Conservation (phyloP, 2,113 vertebrate genomes). For the Grallaria varia region DNA sequence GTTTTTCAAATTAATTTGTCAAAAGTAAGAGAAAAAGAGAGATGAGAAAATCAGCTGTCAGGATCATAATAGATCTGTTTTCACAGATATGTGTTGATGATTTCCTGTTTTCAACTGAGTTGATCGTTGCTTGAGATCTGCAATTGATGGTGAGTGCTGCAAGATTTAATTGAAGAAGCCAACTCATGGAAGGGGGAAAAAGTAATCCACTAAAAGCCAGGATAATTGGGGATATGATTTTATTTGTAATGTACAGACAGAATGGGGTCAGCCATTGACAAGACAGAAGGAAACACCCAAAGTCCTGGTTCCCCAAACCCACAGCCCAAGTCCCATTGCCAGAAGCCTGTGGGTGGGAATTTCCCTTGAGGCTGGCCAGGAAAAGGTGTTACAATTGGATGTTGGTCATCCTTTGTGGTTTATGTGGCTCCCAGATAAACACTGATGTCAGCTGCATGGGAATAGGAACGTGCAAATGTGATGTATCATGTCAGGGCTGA, state of each 20-base stretch:
- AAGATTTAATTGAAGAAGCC: not conserved
- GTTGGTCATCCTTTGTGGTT: not conserved
- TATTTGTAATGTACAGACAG: not conserved
- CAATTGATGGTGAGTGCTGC: not conserved
- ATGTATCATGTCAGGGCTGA: not conserved
- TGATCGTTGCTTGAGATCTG: not conserved
- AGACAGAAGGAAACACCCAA: not conserved
- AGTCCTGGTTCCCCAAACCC: not conserved
- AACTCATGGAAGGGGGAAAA: not conserved
- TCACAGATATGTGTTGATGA: not conserved
- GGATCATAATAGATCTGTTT: not conserved
- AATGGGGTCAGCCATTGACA: slow-evolving; percentile 4
- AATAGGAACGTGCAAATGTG: not conserved
- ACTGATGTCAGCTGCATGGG: not conserved
- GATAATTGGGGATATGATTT: not conserved
- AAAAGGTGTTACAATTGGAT: not conserved
- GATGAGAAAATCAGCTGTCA: not conserved
- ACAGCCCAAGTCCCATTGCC: not conserved
- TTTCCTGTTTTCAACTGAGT: not conserved
- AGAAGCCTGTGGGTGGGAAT: not conserved
- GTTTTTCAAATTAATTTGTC: not conserved
- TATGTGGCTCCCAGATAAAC: not conserved
- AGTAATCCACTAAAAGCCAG: not conserved
- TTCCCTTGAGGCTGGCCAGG: not conserved
- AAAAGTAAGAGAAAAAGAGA: not conserved